These are phyloP conservation scores for Anadara kagoshimensis DNA, from an alignment of 1,140 invertebrate genomes.

Conservation along the genomic window DNA sequence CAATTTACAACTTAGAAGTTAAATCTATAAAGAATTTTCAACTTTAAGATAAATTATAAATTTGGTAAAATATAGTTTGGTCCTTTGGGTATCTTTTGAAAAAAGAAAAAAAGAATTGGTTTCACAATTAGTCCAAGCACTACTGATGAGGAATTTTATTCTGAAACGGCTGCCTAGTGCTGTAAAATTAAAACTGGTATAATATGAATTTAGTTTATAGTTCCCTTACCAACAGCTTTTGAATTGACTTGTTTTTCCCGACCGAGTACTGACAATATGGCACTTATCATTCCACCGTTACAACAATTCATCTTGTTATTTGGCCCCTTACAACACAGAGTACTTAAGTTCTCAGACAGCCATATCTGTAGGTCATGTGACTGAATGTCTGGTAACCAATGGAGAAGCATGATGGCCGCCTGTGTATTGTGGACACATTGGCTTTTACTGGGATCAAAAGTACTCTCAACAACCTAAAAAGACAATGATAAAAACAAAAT, in stretches of 20 bases:
- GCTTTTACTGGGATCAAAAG: slow-evolving; percentile 44
- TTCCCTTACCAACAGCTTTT: slow-evolving; percentile 61
- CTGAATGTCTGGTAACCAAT: slow-evolving; percentile 69
- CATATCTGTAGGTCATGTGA: slow-evolving; percentile 69
- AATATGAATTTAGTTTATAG: too few species aligned
- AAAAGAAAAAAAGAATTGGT: too few species aligned
- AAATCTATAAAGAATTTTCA: too few species aligned
- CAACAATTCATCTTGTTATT: slow-evolving; percentile 69
- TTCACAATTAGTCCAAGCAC: too few species aligned
- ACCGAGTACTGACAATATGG: slow-evolving; percentile 39
- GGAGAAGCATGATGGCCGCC: slow-evolving; percentile 64
- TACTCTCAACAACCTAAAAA: slow-evolving; percentile 61
- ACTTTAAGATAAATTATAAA: too few species aligned
- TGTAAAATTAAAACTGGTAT: too few species aligned
- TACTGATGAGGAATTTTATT: too few species aligned
- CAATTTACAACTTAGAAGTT: too few species aligned
- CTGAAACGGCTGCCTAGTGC: too few species aligned
- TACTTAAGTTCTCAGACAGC: slow-evolving; percentile 58
- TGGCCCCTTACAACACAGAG: slow-evolving; percentile 49
- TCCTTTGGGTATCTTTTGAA: too few species aligned
- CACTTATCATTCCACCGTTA: slow-evolving; percentile 63
- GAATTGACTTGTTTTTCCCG: slow-evolving; percentile 56
- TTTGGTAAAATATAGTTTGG: too few species aligned
- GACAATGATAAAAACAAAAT: too few species aligned
- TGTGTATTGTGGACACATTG: slow-evolving; percentile 59